phyloP scores from a whole-genome alignment of 2,888 invertebrate species.

The Rotaria socialis region DNA sequence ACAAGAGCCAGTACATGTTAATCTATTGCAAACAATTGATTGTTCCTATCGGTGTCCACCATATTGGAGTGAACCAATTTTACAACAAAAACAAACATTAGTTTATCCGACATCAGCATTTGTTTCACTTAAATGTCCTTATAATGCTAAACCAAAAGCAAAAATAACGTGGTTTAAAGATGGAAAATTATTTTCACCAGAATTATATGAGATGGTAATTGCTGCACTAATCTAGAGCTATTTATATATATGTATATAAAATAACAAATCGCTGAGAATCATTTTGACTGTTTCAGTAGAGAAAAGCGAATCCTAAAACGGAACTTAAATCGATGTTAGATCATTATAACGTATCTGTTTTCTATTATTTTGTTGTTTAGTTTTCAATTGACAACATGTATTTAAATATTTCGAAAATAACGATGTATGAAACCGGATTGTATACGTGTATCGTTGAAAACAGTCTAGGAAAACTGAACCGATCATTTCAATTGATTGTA shows the following conservation, averaged over 20 bases:
- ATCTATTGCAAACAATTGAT: constrained; percentile 11
- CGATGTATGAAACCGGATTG: neutral
- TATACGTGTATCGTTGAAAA: neutral
- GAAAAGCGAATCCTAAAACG: no score
- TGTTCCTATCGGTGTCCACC: constrained; percentile 9
- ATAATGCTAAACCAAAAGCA: neutral
- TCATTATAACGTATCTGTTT: no score
- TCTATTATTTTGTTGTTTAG: neutral
- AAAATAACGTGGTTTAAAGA: constrained; percentile 16
- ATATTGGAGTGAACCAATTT: constrained; percentile 8
- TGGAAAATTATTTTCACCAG: neutral
- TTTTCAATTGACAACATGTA: constrained; percentile 6
- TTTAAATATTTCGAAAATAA: constrained; percentile 30
- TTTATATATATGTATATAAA: no score
- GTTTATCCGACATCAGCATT: constrained; percentile 11
- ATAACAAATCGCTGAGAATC: no score
- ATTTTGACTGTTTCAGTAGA: neutral
- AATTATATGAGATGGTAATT: neutral
- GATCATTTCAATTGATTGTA: neutral
- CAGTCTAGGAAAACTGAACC: neutral
- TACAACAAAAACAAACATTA: constrained; percentile 25
- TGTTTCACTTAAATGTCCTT: constrained; percentile 14
- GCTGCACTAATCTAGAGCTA: no score
- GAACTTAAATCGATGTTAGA: neutral
- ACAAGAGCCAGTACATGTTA: neutral